A percentile compares a stretch with the other conserved stretches of the same genome.
Evolutionary conservation across 2,888 invertebrate genomes (phyloP).

Genomic region (Trichopria drosophilae): DNA sequence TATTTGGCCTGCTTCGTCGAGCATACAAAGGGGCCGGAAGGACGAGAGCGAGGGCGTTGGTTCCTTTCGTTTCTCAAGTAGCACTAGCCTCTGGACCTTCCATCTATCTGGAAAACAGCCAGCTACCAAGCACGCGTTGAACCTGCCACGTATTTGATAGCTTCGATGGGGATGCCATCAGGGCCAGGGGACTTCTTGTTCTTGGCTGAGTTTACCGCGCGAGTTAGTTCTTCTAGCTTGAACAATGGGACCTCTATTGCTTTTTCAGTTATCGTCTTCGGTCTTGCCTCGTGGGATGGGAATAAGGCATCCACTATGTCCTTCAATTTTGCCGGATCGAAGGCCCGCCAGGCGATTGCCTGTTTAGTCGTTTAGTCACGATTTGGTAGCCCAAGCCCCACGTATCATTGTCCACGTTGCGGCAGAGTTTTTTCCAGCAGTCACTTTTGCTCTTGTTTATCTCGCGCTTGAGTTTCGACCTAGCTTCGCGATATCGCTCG

Average conservation of each 20-base stretch:
- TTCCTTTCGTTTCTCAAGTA: conserved; percentile 19
- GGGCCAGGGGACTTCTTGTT: background rate
- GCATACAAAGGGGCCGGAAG: conserved; percentile 5
- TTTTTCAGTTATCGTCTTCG: background rate
- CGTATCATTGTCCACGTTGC: conserved; percentile 5
- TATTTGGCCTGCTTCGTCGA: conserved; percentile 3
- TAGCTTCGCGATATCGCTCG: background rate
- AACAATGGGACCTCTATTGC: background rate
- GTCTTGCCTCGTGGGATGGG: background rate
- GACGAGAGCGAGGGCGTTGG: conserved; percentile 3
- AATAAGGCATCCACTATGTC: background rate
- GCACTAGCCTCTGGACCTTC: conserved; percentile 27
- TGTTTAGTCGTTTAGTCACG: conserved; percentile 1
- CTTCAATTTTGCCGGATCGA: background rate
- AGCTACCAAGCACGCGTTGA: conserved; percentile 17
- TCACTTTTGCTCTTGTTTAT: conserved; percentile 3
- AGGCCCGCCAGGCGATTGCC: too few relatives aligned
- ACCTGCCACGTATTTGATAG: conserved; percentile 22
- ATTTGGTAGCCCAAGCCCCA: conserved; percentile 9
- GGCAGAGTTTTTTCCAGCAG: conserved; percentile 12
- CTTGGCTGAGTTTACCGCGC: background rate
- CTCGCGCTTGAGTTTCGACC: background rate
- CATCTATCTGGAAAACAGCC: conserved; percentile 29
- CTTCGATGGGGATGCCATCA: background rate
- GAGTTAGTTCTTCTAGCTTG: background rate